Base-by-base conservation (phyloP, 2,113 vertebrate genomes). In the Rhinolophus sinicus region DNA sequence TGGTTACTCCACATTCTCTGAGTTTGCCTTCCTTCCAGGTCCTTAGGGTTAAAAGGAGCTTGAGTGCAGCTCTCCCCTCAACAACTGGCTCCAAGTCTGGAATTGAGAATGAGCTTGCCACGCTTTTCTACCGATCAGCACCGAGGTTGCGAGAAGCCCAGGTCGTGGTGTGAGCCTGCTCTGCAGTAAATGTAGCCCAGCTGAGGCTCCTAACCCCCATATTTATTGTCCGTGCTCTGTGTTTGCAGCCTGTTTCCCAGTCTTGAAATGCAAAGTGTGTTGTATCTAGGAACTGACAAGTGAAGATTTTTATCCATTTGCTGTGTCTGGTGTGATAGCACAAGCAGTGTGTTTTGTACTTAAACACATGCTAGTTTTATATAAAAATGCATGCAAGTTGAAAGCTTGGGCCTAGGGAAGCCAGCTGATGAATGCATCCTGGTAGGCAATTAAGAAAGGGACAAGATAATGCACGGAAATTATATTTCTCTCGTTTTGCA, bases 361-460 rank as follows among this genome's bases (percentile, higher is more conserved):
- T 97, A 87, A 96, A 95, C 94, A 96, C 82, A 87, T 94, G 93
- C 67, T 30, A 4, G 91, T 97, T 97, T 97, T 92, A 78, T 96
- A 96, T 96, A 94, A 97, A 95, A 97, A 97, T 96, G 96, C 60
- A 95, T 62, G 40, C 58, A 62, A 91, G 82, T 81, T 1, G 24
- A 89, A 85, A 91, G 86, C 70, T 33, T 1, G 47, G 97, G 33
- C 82, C 75, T 70, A 86, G 69, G 78, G 97, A 70, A 87, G 73
- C 89, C 47, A 58, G 72, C 88, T 93, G 92, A 95, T 94, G 92
- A 97, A 98, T 94, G 96, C 64, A 94, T 97, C 95, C 97, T 98
- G 95, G 94, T 93, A 97, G 87, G 96, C 94, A 97, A 97, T 98
- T 98, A 97, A 98, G 97, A 94, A 98, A 98, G 95, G 97, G 97